Percentiles rank a stretch among this genome's conserved stretches.
These are phyloP conservation scores for Cyprinus carpio DNA, from an alignment of 2,113 vertebrate genomes.

Conservation along the genomic window DNA sequence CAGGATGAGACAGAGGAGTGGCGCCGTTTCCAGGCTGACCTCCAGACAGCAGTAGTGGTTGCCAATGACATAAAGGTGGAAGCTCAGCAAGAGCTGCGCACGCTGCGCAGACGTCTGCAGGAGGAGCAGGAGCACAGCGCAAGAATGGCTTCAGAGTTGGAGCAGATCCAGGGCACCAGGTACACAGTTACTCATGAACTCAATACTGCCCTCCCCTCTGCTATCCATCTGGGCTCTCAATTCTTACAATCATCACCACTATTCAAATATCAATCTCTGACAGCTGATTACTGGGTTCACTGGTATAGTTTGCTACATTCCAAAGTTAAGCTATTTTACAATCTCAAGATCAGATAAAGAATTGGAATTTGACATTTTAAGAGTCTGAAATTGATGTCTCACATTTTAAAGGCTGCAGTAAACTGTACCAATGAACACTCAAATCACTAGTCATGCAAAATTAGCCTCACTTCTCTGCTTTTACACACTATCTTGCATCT, in stretches of 20 bases:
- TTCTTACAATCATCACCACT: background rate
- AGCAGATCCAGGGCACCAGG: slow-evolving; percentile 86
- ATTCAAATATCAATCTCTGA: slow-evolving; percentile 8
- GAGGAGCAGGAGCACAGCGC: slow-evolving; percentile 89
- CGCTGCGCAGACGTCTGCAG: slow-evolving; percentile 84
- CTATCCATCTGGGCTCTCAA: slow-evolving; percentile 37
- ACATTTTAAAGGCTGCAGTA: slow-evolving; percentile 18
- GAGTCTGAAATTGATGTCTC: slow-evolving; percentile 4
- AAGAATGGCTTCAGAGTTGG: slow-evolving; percentile 85
- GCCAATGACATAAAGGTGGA: slow-evolving; percentile 98
- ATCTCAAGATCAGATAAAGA: background rate
- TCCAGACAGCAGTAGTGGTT: slow-evolving; percentile 96
- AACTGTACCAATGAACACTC: slow-evolving; percentile 5
- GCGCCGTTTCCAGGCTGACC: slow-evolving; percentile 93
- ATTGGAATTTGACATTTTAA: background rate
- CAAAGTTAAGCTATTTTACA: background rate
- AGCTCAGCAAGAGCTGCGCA: slow-evolving; percentile 91
- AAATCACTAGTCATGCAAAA: slow-evolving; percentile 16
- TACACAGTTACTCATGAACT: slow-evolving; percentile 61
- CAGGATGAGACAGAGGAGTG: slow-evolving; percentile 96
- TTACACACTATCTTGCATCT: slow-evolving; percentile 26
- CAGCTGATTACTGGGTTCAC: background rate
- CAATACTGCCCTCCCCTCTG: background rate
- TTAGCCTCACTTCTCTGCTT: background rate
- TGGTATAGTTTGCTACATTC: slow-evolving; percentile 9